A percentile compares a stretch with the other conserved stretches of the same genome.
Evolutionary conservation across 92 coral and sea anemone genomes (phyloP).

Genomic region (Epizoanthus rinbou): DNA sequence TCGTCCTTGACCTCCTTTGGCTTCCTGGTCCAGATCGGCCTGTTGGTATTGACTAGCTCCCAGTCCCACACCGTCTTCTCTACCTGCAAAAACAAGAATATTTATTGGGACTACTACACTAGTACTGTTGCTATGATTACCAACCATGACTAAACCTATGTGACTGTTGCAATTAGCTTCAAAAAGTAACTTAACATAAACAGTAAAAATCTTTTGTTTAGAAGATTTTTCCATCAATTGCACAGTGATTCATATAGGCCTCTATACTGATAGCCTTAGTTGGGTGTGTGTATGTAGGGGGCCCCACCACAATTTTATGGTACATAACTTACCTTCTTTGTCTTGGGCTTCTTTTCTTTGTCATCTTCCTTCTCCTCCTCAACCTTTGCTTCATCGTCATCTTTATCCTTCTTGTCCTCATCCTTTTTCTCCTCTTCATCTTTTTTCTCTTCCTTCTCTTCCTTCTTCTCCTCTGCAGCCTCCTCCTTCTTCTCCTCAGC

Average conservation of each 20-base stretch:
- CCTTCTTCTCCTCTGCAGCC: slow-evolving; percentile 66
- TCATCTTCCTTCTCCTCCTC: slow-evolving; percentile 84
- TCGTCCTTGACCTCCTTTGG: slow-evolving; percentile 97
- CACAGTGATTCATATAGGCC: too few relatives aligned
- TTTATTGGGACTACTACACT: neutral
- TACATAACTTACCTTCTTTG: slow-evolving; percentile 71
- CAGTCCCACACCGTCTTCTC: slow-evolving; percentile 99
- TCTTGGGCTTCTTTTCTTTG: slow-evolving; percentile 96
- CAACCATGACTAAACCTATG: neutral
- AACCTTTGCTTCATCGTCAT: slow-evolving; percentile 70
- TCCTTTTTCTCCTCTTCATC: slow-evolving; percentile 66
- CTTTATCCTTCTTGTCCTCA: slow-evolving; percentile 62
- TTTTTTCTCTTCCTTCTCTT: slow-evolving; percentile 66
- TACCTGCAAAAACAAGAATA: slow-evolving; percentile 54
- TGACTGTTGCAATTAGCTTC: too few relatives aligned
- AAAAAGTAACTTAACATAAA: too few relatives aligned
- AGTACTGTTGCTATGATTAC: neutral
- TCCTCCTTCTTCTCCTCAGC: slow-evolving; percentile 68
- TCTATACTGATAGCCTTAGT: too few relatives aligned
- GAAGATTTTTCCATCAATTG: neutral
- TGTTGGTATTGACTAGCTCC: slow-evolving; percentile 96
- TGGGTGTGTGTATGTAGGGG: too few relatives aligned
- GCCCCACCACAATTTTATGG: too few relatives aligned
- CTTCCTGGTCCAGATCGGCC: slow-evolving; percentile 97
- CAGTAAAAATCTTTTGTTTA: too few relatives aligned